Base-by-base conservation (phyloP, 2,888 invertebrate species). In the Microctonus brassicae region DNA sequence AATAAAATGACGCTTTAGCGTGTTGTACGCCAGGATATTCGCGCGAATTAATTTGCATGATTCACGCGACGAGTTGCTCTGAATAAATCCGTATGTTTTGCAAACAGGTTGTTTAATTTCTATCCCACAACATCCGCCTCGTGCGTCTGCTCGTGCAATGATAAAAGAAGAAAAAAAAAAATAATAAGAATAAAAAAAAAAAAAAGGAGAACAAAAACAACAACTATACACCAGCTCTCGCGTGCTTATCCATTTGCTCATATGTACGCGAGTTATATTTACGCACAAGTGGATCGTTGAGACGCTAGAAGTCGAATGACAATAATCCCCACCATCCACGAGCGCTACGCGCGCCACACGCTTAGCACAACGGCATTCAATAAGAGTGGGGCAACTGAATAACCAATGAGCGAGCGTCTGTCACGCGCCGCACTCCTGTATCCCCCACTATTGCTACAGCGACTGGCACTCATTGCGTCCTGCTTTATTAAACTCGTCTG, bases 351-450 rank as follows among this genome's bases (percentile, higher is more conserved):
- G 79, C 82, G 81, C 84, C 83, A 82, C 83, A 81, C 84, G 82
- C 82, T 80, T 79, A 76, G 72, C 70, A 72, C 57, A 69, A 64
- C 74, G 74, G 77, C 72, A 73, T 72, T 66, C 66, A 63, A 69
- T 1, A 9, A 34, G 36, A n/a, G 63, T 42, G 75, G 82, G 76
- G 81, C 80, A 79, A 42, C 33, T 33, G 70, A 76, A 73, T 70
- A 67, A n/a, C 86, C 86, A 87, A 86, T 83, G 67, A 69, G 57
- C 36, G 68, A 65, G 58, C 77, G 75, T 75, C 77, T 79, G 87
- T 84, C 87, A 84, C 82, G 84, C 87, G 84, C 87, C 87, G 81
- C 82, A 78, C 33, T 60, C n/a, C 60, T 80, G 86, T 83, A 81
- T 84, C n/a, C 85, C 81, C 79, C 80, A 77, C 75, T 74, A 70